Evolutionary conservation across 2,113 vertebrate species (phyloP), one percentile per base, ranked within the genome.

Genomic region (Tauraco erythrolophus): DNA sequence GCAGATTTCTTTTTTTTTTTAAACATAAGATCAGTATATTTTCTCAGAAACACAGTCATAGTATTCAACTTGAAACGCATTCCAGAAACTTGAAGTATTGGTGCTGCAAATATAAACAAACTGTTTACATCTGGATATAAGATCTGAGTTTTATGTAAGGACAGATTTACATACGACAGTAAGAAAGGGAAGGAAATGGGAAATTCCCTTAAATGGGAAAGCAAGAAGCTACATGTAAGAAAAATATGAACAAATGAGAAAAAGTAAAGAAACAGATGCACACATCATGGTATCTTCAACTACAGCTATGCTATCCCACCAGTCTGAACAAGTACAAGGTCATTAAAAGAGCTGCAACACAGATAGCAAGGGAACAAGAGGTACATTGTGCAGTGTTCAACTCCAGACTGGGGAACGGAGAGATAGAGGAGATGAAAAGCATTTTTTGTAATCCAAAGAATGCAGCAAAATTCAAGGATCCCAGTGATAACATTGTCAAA

Each of bases 361-460:
- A 94, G 62, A 56, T 7, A 78, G 66, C 22, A 53, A 78, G 69
- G 48, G 31, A 97, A 96, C 89, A 97, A 93, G 61, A 51, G 68
- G 16, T 15, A 77, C 84, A 89, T 91, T 96, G 90, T 93, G 65
- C 84, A 56, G 23, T 12, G 39, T 21, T 80, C 66, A 48, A 14
- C 31, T 71, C 53, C 2, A 2, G 37, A 68, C 24, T 1, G 23
- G 31, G 46, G 19, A 56, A 77, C 2, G 3, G 27, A 37, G 41
- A 78, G 18, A 66, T 46, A 66, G 48, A 31, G 66, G 18, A 81
- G 79, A 80, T 60, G 65, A 95, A 94, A 92, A 87, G 45, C 30
- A 51, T 82, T 91, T 70, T 53, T 72, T 74, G 48, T 54, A 89
- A 96, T 84, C 64, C 64, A 58, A 94, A 88, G 77, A 97, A 96